These are phyloP conservation scores for Ormia ochracea DNA, from an alignment of 2,888 invertebrate species.

Conservation along the genomic window DNA sequence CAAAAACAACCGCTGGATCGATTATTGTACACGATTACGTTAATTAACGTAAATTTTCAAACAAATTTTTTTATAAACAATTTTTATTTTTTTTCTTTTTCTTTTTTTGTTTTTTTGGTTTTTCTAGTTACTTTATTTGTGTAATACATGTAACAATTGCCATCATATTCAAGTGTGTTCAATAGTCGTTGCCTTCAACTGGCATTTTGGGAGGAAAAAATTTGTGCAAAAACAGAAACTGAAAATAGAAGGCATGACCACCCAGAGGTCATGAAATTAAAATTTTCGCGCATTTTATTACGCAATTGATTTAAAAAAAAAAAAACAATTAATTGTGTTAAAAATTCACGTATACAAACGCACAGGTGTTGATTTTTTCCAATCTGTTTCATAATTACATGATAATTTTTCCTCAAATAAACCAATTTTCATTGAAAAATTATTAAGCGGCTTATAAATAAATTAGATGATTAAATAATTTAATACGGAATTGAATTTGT, in stretches of 20 bases:
- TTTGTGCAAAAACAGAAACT: slow-evolving; percentile 11
- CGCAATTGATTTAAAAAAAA: slow-evolving; percentile 41
- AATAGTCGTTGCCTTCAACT: slow-evolving; percentile 28
- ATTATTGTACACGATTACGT: slow-evolving; percentile 63
- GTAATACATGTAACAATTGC: slow-evolving; percentile 60
- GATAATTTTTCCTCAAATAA: too few relatives aligned
- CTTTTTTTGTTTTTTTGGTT: slow-evolving; percentile 14
- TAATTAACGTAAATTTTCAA: slow-evolving; percentile 62
- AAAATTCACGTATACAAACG: slow-evolving; percentile 1
- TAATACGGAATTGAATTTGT: background rate
- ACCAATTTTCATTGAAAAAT: too few relatives aligned
- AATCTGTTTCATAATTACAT: background rate
- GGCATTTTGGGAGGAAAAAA: slow-evolving; percentile 36
- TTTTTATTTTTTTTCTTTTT: too few relatives aligned
- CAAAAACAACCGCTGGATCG: slow-evolving; percentile 37
- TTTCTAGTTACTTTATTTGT: slow-evolving; percentile 29
- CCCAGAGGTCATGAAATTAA: slow-evolving; percentile 61
- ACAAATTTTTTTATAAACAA: slow-evolving; percentile 47
- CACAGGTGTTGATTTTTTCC: slow-evolving; percentile 13
- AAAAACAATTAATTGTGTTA: background rate
- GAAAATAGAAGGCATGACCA: slow-evolving; percentile 51
- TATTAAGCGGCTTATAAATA: background rate
- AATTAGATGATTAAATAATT: background rate
- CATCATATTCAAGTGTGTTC: slow-evolving; percentile 55
- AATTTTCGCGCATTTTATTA: slow-evolving; percentile 61